These are phyloP conservation scores for Cynoglossus semilaevis DNA, from an alignment of 2,113 vertebrate species.

Conservation along the genomic window DNA sequence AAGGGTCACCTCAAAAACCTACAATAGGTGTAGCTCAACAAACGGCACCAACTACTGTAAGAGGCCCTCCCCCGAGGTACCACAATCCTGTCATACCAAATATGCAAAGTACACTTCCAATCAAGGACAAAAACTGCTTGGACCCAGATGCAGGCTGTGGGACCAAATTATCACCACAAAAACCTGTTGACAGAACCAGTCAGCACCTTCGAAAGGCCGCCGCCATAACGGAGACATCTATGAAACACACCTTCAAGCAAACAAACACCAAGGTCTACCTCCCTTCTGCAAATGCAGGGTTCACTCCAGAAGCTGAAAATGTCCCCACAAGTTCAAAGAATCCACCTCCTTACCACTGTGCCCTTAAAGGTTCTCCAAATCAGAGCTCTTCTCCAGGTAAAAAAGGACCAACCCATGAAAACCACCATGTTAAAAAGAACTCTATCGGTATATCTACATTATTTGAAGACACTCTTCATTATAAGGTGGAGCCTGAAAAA, in stretches of 20 bases:
- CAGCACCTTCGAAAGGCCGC: conserved; percentile 71
- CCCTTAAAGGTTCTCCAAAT: conserved; percentile 65
- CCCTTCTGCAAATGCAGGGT: conserved; percentile 71
- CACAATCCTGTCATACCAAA: conserved; percentile 73
- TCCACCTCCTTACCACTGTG: conserved; percentile 65
- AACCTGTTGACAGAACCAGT: conserved; percentile 68
- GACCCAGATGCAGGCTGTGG: conserved; percentile 70
- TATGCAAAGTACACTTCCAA: conserved; percentile 72
- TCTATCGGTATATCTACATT: conserved; percentile 55
- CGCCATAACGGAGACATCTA: conserved; percentile 60
- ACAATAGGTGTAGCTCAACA: conserved; percentile 63
- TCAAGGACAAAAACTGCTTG: conserved; percentile 69
- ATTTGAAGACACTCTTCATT: conserved; percentile 58
- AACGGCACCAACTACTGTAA: conserved; percentile 64
- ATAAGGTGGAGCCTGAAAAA: conserved; percentile 61
- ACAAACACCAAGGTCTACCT: conserved; percentile 71
- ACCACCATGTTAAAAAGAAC: conserved; percentile 62
- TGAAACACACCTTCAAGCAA: conserved; percentile 77
- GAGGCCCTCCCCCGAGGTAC: conserved; percentile 70
- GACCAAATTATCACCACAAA: conserved; percentile 73
- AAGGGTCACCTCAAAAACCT: conserved; percentile 67
- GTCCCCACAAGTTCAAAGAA: conserved; percentile 71
- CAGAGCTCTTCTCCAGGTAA: conserved; percentile 67
- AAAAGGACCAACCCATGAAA: conserved; percentile 62
- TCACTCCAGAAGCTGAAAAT: conserved; percentile 59